Base-by-base conservation (phyloP, 2,888 invertebrate genomes). In the Calliopum simillimum region DNA sequence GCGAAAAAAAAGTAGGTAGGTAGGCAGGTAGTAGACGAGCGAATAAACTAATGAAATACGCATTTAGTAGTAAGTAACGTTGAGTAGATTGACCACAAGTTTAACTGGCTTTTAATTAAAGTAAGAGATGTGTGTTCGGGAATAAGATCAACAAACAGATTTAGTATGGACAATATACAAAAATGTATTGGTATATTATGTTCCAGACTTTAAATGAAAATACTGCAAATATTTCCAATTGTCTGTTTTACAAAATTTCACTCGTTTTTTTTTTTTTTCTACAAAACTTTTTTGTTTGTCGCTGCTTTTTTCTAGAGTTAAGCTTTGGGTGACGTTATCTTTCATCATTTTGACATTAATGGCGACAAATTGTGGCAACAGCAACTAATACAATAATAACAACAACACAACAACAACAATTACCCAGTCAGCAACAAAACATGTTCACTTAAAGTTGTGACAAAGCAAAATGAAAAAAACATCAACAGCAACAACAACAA, bases 311-410 rank as follows among this genome's bases (percentile, higher is more conserved):
- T 58, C 58, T 16, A 16, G 23, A 61, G 44, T 46, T 61, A 46
- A 46, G 61, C 61, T 41, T 43, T 64, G 64, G 62, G 64, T 53
- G 66, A 69, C 63, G 67, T 59, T 71, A 74, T 73, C 71, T 71
- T 58, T 69, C 61, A 68, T 73, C 56, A 71, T 74, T 71, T 72
- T 69, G 72, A 71, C 73, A 76, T 81, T 80, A 80, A 81, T 72
- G 69, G 69, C 80, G 80, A 81, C 80, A 69, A 69, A 70, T 71
- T 69, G 67, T 67, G 41, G 56, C 62, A 64, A 65, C 49, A 41
- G 25, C 43, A 65, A 44, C 55, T 55, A 19, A 16, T 19, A 41
- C 59, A 59, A 44, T 21, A 59, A 58, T 23, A 19, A 23, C 53
- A 3, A 16, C 25, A 25, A 56, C 25, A 25, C 51, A 6, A 6